Evolutionary conservation across 2,888 invertebrate genomes (phyloP).

Genomic region (Imbricaverruca yamaguchii): DNA sequence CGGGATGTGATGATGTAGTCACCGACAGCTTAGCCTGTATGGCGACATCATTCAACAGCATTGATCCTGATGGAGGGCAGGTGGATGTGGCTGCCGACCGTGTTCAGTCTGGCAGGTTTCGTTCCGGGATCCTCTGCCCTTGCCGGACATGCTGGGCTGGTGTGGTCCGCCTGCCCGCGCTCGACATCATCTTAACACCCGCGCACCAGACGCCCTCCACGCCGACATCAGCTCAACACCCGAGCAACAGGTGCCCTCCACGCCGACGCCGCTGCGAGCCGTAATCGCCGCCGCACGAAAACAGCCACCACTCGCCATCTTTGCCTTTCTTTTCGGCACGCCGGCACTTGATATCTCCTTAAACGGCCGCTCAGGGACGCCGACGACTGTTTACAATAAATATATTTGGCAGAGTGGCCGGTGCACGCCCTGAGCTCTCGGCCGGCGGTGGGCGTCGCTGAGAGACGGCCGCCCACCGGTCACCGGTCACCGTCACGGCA

Average conservation of each 20-base stretch:
- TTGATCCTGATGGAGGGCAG: too few species aligned
- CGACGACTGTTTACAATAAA: constrained; percentile 5
- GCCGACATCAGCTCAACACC: too few species aligned
- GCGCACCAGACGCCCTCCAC: too few species aligned
- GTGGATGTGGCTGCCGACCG: too few species aligned
- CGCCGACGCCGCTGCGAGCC: background rate
- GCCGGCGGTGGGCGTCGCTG: background rate
- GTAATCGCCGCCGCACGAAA: background rate
- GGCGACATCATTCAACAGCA: too few species aligned
- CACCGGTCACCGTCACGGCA: background rate
- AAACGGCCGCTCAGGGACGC: background rate
- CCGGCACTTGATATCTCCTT: background rate
- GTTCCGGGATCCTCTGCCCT: too few species aligned
- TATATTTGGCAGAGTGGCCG: constrained; percentile 7
- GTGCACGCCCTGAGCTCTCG: constrained; percentile 1
- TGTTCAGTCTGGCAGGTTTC: too few species aligned
- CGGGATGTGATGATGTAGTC: too few species aligned
- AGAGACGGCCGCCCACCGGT: background rate
- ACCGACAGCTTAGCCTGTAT: too few species aligned
- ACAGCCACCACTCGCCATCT: background rate
- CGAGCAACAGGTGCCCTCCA: background rate
- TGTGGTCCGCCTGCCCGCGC: too few species aligned
- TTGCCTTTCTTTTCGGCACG: background rate
- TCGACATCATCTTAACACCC: too few species aligned
- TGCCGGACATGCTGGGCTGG: too few species aligned